Conservation (phyloP, 2,888 invertebrate species). For the Miltochrista miniata region DNA sequence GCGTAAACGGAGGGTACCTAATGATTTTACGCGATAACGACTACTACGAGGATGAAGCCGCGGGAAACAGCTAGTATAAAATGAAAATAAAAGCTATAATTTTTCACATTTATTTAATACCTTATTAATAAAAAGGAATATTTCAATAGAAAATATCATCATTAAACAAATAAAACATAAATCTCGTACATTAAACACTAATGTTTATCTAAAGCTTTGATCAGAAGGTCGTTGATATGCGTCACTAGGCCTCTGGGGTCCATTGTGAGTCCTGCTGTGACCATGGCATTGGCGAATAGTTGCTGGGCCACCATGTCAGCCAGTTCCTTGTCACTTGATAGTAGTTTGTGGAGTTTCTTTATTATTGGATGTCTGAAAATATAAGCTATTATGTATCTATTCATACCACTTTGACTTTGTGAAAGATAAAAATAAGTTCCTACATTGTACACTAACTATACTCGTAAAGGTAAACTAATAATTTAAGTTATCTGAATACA, state of each 20-base stretch:
- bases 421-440: no score
- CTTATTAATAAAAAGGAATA: constrained; percentile 1
- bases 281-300: constrained; percentile 97
- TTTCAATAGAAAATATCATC: not conserved
- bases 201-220: constrained; percentile 91
- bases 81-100: not conserved
- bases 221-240: constrained; percentile 93
- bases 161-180: not conserved
- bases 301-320: constrained; percentile 94
- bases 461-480: no score
- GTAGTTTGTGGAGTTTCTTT: constrained; percentile 91
- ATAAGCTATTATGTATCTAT: no score
- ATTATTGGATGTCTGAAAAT: constrained; percentile 92
- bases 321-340: constrained; percentile 89
- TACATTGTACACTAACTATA: no score
- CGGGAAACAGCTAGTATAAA: no score
- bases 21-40: no score
- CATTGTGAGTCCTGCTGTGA: constrained; percentile 95
- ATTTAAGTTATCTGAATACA: no score
- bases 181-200: not conserved
- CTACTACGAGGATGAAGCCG: no score
- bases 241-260: constrained; percentile 94
- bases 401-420: no score
- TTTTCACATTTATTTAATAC: not conserved
- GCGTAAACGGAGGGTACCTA: no score